A percentile compares a stretch with the other conserved stretches of the same genome.
phyloP scores from a whole-genome alignment of 2,113 vertebrate genomes.

The Circaetus cinerascens region DNA sequence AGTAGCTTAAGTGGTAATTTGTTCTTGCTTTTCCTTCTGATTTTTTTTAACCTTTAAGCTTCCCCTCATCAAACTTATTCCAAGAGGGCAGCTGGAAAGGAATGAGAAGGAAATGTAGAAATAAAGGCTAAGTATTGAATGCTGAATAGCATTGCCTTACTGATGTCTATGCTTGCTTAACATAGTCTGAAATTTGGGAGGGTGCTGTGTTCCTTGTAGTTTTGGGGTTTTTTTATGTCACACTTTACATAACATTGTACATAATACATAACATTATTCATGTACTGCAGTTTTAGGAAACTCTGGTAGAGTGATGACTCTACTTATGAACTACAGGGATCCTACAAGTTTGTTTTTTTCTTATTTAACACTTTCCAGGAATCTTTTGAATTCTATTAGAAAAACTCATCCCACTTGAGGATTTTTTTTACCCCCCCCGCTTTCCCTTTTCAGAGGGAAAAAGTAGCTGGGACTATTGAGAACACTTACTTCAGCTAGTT shows the following conservation, averaged over 20 bases:
- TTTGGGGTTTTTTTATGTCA: not conserved
- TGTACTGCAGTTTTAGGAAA: not conserved
- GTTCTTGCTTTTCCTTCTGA: not conserved
- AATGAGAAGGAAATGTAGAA: not conserved
- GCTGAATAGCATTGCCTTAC: not conserved
- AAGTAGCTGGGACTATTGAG: not conserved
- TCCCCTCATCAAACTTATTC: not conserved
- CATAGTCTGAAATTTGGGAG: not conserved
- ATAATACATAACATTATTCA: not conserved
- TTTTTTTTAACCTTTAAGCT: not conserved
- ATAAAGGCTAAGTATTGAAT: not conserved
- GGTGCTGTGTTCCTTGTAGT: not conserved
- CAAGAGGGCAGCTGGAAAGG: not conserved
- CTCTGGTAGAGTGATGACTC: not conserved
- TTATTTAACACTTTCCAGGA: not conserved
- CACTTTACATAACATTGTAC: not conserved
- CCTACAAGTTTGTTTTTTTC: not conserved
- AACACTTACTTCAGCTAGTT: not conserved
- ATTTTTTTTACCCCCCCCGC: not conserved
- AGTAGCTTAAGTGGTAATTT: not conserved
- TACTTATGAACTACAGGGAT: not conserved
- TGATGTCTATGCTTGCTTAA: not conserved
- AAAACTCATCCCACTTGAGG: not conserved
- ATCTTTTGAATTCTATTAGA: not conserved
- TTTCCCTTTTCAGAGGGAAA: not conserved